Evolutionary conservation across 1,140 invertebrate genomes (phyloP), one percentile per base, ranked within the genome.

Genomic region (Magallana ariakensis): DNA sequence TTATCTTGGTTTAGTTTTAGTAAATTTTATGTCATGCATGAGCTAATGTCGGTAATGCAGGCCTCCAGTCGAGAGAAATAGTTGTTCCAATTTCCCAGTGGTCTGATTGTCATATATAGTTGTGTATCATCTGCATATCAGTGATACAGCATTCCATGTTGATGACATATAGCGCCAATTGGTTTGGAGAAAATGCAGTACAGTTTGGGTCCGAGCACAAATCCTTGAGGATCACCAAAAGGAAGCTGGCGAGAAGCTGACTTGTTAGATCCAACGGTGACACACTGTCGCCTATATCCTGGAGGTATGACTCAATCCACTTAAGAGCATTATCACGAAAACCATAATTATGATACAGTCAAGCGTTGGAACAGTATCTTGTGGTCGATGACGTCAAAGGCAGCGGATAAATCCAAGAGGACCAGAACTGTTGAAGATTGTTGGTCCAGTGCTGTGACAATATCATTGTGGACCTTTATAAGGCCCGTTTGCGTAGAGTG

Each of bases 71-170:
- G 60, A 62, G 6, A n/a, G 16, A n/a, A n/a, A 7, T n/a, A 13
- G 16, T 62, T n/a, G 16, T 5, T 8, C 60, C 60, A 62, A 5
- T 5, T 62, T 16, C n/a, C 7, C 5, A 16, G 13, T 9, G 60
- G 60, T 62, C n/a, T 62, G 13, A 62, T n/a, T 16, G n/a, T 16
- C 13, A 62, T 15, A n/a, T 62, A 62, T 0, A 62, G 16, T 13
- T 62, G 60, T 62, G 60, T 62, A n/a, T 62, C 60, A n/a, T 62
- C 60, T 62, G 60, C 60, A n/a, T 62, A 62, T 7, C 4, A 62
- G 60, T 62, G 16, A n/a, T n/a, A 62, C 16, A 62, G 7, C 13
- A n/a, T n/a, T n/a, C n/a, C n/a, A n/a, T n/a, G n/a, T n/a, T n/a
- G n/a, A n/a, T n/a, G n/a, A n/a, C n/a, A n/a, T n/a, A n/a, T n/a